These are phyloP conservation scores for Stratiolaelaps scimitus DNA, from an alignment of 1,140 invertebrate genomes.

Conservation along the genomic window DNA sequence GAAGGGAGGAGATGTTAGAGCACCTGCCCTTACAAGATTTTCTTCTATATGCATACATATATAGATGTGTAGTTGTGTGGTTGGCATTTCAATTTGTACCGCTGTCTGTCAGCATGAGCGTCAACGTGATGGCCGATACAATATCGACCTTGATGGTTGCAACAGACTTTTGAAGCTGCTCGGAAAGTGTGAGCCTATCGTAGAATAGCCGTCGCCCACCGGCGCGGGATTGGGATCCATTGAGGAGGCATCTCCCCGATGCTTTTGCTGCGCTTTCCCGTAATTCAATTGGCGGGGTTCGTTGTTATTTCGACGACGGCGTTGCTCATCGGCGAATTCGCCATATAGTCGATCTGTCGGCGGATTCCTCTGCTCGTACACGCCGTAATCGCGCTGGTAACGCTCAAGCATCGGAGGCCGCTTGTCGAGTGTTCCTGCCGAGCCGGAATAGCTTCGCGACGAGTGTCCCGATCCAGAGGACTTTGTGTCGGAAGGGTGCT, in stretches of 20 bases:
- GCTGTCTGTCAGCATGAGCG: no score
- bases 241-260: no score
- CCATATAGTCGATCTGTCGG: not conserved
- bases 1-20: no score
- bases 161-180: conserved; percentile 16
- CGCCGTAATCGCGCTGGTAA: conserved; percentile 4
- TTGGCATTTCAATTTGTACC: no score
- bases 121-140: conserved; percentile 21
- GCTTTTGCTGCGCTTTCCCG: no score
- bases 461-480: not conserved
- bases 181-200: conserved; percentile 21
- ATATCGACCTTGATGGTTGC: conserved; percentile 6
- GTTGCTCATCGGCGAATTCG: not conserved
- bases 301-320: no score
- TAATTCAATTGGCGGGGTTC: no score
- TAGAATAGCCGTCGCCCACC: not conserved
- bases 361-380: conserved; percentile 15
- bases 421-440: conserved; percentile 4
- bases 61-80: no score
- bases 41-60: no score
- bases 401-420: conserved; percentile 20
- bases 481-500: not conserved
- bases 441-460: not conserved
- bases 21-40: no score
- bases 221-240: not conserved